phyloP scores from a whole-genome alignment of 2,888 invertebrate genomes.

The Artemia sp. region DNA sequence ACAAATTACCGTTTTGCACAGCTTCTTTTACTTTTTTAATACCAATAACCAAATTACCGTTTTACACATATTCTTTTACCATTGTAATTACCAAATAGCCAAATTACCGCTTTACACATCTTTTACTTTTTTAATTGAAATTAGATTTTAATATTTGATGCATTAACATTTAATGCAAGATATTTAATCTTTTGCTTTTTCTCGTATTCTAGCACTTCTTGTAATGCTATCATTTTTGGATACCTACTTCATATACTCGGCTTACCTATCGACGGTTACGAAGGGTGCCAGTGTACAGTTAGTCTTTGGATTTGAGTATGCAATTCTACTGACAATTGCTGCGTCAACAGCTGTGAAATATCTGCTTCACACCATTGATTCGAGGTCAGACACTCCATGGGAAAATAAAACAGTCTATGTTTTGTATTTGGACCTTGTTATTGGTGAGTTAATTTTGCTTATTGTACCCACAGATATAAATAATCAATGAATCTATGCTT shows the following conservation, averaged over 20 bases:
- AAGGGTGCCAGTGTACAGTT: constrained; percentile 94
- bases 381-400: constrained; percentile 90
- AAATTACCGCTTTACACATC: too few species aligned
- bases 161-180: too few species aligned
- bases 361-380: constrained; percentile 65
- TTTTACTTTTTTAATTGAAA: too few species aligned
- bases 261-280: constrained; percentile 73
- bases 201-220: constrained; percentile 41
- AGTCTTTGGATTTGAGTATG: constrained; percentile 98
- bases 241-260: constrained; percentile 74
- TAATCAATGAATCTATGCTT: too few species aligned
- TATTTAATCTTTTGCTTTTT: too few species aligned
- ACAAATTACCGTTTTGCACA: too few species aligned
- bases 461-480: too few species aligned
- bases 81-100: too few species aligned
- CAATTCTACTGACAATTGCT: constrained; percentile 80
- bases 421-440: constrained; percentile 83
- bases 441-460: constrained; percentile 43
- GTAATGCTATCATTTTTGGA: constrained; percentile 64
- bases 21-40: too few species aligned
- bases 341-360: constrained; percentile 85
- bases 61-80: too few species aligned
- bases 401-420: constrained; percentile 97
- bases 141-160: too few species aligned
- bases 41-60: too few species aligned